Base-by-base conservation (phyloP, 2,888 invertebrate species). In the Stenchaetothrips biformis region DNA sequence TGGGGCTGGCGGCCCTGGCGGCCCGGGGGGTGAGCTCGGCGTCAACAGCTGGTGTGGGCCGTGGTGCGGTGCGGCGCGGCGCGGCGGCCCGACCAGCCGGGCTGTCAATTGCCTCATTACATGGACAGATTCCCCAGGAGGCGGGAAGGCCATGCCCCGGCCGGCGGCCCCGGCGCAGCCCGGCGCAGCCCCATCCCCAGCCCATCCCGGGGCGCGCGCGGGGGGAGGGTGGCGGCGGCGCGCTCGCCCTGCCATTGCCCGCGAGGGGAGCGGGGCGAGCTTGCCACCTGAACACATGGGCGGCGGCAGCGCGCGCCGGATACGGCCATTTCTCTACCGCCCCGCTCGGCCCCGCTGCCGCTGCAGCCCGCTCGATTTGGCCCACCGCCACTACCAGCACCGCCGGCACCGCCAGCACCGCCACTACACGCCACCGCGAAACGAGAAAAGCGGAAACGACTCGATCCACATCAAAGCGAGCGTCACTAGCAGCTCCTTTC, bases 221-320 rank as follows among this genome's bases (percentile, higher is more conserved):
- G 53, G 13, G 53, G 53, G 53, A 53, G 53, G 53, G 16, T 13
- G 37, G 37, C n/a, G n/a, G n/a, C n/a, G n/a, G n/a, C n/a, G n/a
- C n/a, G n/a, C 37, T 37, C 37, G 37, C 37, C 4, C 37, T 37
- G 37, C 2, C 37, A 37, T 37, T 37, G 37, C 37, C 37, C 37
- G 37, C 37, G 37, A 16, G 48, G 49, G 78, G 37, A 78, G 78
- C 48, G 48, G 49, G 18, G 49, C 37, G 27, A 37, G 48, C 8
- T 21, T 74, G 67, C 67, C 67, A 74, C 67, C 67, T 74, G 67
- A 74, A 74, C 67, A 74, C 67, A 74, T 21, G 25, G 67, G 49
- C 18, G 21, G 78, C 62, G 81, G 81, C 82, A 83, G 81, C 84
- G 83, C 84, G 84, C 83, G 80, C 77, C 80, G 59, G 48, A 80